phyloP scores from a whole-genome alignment of 64 coral and sea anemone genomes.

The Actinia equina region DNA sequence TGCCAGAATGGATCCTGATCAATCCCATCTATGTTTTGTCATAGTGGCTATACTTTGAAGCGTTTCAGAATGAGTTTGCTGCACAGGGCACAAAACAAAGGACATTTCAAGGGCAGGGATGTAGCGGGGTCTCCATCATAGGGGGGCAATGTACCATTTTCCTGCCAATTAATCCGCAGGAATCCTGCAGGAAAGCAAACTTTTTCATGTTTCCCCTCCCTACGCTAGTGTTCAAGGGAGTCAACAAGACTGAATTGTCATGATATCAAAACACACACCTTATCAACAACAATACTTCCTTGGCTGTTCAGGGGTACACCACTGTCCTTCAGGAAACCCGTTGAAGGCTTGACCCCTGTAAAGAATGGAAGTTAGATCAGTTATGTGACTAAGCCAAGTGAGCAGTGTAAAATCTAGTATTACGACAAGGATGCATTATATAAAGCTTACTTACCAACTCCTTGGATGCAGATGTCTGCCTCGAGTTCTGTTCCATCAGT shows the following conservation, averaged over 20 bases:
- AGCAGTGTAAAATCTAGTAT: neutral
- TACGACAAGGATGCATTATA: neutral
- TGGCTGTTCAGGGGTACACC: slow-evolving; percentile 57
- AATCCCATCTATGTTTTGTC: too few relatives aligned
- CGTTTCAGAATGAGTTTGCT: too few relatives aligned
- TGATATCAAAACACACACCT: slow-evolving; percentile 22
- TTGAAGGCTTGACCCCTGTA: slow-evolving; percentile 76
- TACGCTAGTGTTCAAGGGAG: too few relatives aligned
- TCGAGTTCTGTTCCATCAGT: slow-evolving; percentile 78
- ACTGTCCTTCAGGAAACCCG: slow-evolving; percentile 66
- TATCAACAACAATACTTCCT: slow-evolving; percentile 82
- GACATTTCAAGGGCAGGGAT: too few relatives aligned
- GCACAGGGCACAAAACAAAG: too few relatives aligned
- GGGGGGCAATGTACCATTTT: too few relatives aligned
- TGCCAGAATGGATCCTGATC: too few relatives aligned
- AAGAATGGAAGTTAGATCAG: neutral
- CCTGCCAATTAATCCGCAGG: too few relatives aligned
- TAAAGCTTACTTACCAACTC: slow-evolving; percentile 77
- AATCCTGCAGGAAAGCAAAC: too few relatives aligned
- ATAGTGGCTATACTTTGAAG: too few relatives aligned
- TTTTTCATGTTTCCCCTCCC: too few relatives aligned
- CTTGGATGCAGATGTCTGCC: slow-evolving; percentile 83
- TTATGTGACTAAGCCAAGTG: neutral
- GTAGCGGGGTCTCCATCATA: too few relatives aligned
- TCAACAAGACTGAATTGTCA: neutral